Conservation (phyloP, 2,113 vertebrate genomes). For the Cyprinus carpio region DNA sequence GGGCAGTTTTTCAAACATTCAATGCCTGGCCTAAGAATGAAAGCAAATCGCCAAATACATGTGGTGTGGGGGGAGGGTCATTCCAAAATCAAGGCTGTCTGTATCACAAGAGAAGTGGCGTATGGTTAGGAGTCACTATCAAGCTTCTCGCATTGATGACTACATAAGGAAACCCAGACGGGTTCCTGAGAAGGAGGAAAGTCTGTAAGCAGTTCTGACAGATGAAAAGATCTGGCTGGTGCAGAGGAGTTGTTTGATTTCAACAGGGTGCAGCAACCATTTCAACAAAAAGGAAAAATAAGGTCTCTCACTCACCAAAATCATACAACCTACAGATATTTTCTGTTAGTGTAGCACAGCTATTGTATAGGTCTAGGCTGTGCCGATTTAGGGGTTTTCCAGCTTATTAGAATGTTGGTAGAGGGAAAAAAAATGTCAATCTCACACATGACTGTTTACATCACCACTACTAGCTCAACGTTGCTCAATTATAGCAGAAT, state of each 20-base stretch:
- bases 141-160: slow-evolving; percentile 35
- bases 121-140: slow-evolving; percentile 38
- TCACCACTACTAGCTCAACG: neutral
- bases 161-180: slow-evolving; percentile 41
- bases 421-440: neutral
- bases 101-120: slow-evolving; percentile 29
- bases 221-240: slow-evolving; percentile 46
- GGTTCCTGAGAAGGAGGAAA: slow-evolving; percentile 27
- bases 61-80: neutral
- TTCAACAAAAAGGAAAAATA: slow-evolving; percentile 25
- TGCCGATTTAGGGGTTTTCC: neutral
- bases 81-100: slow-evolving; percentile 31
- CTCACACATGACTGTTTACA: neutral
- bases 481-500: neutral
- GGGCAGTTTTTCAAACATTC: slow-evolving; percentile 12
- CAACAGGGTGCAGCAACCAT: slow-evolving; percentile 36
- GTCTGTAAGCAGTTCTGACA: slow-evolving; percentile 45
- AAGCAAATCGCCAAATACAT: slow-evolving; percentile 21
- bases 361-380: neutral
- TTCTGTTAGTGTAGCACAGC: neutral
- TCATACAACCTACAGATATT: neutral
- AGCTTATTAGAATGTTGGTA: neutral
- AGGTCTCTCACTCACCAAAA: slow-evolving; percentile 42
- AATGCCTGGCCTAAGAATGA: neutral
- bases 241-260: slow-evolving; percentile 43